Evolutionary conservation across 2,113 vertebrate genomes (phyloP), one percentile per base, ranked within the genome.

Genomic region (Setophaga petechia): DNA sequence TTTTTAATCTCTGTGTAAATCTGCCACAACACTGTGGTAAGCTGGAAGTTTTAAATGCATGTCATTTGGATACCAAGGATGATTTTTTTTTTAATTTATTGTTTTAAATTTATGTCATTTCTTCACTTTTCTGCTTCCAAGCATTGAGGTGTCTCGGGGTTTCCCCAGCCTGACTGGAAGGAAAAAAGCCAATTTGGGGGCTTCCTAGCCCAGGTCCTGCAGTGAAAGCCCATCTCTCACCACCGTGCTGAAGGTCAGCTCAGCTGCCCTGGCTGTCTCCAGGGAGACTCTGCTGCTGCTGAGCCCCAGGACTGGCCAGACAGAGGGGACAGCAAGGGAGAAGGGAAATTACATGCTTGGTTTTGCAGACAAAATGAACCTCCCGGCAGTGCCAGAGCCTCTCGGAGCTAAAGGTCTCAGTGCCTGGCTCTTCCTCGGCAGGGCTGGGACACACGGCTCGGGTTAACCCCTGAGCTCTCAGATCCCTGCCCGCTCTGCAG

Each of bases 301-400:
- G 77, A 69, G 68, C 51, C 65, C 0, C 67, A 21, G 80, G 8
- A 14, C 89, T 24, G 74, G 28, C 46, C 8, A 0, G 57, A 28
- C 52, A 66, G 72, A 44, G 22, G 43, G 31, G 52, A 82, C 24
- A 87, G 85, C 18, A 12, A 66, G 33, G 67, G 68, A 96, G 83
- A 85, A 84, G 39, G 63, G 80, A 95, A 91, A 91, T 76, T 85
- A 89, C 89, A 93, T 17, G 90, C 95, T 75, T 74, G 94, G 66
- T 55, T 96, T 95, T 89, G 87, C 94, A 93, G 93, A 46, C 78
- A 92, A 54, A 94, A 90, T 90, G 88, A 73, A 61, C 67, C 24
- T 78, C 71, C 31, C 1, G 2, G 55, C 43, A 47, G 73, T 68
- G 89, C 83, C 91, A 92, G 93, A 63, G 46, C 43, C 77, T 77